phyloP scores from a whole-genome alignment of 2,888 invertebrate species.

The Tribolium freemani region DNA sequence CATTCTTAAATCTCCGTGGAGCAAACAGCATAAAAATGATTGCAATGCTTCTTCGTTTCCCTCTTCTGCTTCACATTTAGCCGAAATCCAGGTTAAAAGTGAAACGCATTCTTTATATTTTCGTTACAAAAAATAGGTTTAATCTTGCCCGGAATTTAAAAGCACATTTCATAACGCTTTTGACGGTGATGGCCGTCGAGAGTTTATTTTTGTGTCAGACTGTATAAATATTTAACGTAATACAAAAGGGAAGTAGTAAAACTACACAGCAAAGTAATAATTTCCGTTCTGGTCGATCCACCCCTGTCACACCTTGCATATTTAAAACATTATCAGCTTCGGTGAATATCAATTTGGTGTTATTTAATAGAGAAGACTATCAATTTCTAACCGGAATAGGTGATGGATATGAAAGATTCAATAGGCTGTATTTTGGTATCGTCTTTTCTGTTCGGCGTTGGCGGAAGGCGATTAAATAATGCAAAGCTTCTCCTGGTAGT shows the following conservation, averaged over 20 bases:
- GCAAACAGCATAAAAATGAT: neutral
- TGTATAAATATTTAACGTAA: neutral
- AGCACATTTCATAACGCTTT: neutral
- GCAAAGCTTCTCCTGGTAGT: neutral
- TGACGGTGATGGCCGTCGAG: neutral
- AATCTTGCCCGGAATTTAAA: neutral
- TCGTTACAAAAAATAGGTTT: neutral
- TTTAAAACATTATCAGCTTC: neutral
- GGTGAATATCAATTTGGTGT: neutral
- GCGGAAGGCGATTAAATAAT: neutral
- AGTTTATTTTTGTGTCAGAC: neutral
- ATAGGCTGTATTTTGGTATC: neutral
- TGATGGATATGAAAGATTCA: neutral
- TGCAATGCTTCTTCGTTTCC: neutral
- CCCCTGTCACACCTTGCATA: neutral
- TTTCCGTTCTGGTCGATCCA: neutral
- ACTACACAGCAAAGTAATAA: neutral
- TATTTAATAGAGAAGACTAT: neutral
- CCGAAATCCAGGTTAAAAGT: neutral
- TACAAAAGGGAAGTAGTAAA: neutral
- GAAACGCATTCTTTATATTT: neutral
- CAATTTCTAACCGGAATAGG: neutral
- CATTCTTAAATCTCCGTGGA: neutral
- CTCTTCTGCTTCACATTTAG: neutral
- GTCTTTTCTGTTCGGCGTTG: neutral